Evolutionary conservation across 2,888 invertebrate genomes (phyloP), one percentile per base, ranked within the genome.

Genomic region (Molanna angustata): DNA sequence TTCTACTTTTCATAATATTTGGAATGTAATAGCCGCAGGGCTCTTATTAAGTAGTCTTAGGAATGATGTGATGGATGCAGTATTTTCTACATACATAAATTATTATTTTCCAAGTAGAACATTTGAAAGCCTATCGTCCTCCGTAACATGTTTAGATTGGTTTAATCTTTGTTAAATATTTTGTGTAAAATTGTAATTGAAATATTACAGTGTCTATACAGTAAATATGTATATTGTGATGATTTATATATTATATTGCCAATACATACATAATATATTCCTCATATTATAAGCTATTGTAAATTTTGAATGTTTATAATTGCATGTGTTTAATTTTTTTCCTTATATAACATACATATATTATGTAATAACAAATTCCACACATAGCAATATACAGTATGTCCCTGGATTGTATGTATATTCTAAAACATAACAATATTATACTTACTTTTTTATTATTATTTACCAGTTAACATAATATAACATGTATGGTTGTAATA

Each of bases 1-100:
- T 47, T 52, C 32, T 52, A 47, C 39, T 40, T 52, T 52, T n/a
- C 31, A 52, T 51, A 51, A 40, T n/a, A n/a, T n/a, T n/a, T 45
- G 16, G 37, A 48, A 37, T 35, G 40, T 42, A 14, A 33, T 11
- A 33, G 14, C 11, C 47, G 22, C 39, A 37, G 39, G 20, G 43
- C 20, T 6, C 35, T 39, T 50, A 41, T 37, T 27, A 19, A 42
- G 43, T 44, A 35, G 32, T 49, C 14, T 39, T 46, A 33, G 35
- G 31, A 18, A 43, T 48, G 31, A 46, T 53, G 53, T 49, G 53
- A 48, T 49, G 49, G 53, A 49, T 42, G 39, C 45, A 45, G 39
- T 39, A 11, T 41, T 41, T 35, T 41, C 31, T 27, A 17, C 27
- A 14, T 44, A 44, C 31, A 32, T n/a, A n/a, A n/a, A n/a, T n/a